Percentiles rank a stretch among this genome's conserved stretches.
phyloP scores from a whole-genome alignment of 2,797 vertebrate species.

The Myotis daubentonii region DNA sequence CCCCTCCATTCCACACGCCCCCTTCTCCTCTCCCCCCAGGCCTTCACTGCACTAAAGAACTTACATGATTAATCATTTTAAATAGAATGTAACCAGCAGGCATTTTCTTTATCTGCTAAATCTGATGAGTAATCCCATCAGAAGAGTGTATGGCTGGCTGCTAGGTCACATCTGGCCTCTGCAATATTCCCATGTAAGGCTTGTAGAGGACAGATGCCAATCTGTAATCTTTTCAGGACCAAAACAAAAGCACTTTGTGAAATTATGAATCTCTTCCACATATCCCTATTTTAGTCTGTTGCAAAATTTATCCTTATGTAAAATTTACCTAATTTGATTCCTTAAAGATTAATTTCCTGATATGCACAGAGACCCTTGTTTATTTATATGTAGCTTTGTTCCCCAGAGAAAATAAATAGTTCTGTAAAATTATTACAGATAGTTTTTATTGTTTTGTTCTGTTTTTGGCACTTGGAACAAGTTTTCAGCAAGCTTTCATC shows the following conservation, averaged over 20 bases:
- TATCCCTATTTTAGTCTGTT: neutral
- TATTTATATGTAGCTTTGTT: neutral
- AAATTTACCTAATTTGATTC: neutral
- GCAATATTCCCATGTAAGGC: neutral
- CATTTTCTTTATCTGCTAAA: constrained; percentile 23
- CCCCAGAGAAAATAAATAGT: neutral
- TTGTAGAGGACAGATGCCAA: neutral
- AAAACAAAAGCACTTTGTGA: neutral
- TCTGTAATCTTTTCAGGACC: neutral
- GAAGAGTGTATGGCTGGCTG: neutral
- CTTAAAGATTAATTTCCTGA: constrained; percentile 19
- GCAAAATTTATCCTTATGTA: neutral
- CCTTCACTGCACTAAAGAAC: too few species aligned
- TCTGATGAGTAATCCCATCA: constrained; percentile 56
- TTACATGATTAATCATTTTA: constrained; percentile 13
- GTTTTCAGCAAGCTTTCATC: neutral
- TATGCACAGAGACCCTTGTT: neutral
- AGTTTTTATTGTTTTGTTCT: neutral
- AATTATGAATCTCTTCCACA: neutral
- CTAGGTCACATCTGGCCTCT: neutral
- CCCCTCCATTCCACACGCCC: neutral
- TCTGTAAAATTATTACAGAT: neutral
- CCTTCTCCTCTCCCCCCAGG: too few species aligned
- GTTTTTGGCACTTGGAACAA: neutral
- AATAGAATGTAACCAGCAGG: constrained; percentile 17